Percentiles rank a stretch among this genome's conserved stretches.
Evolutionary conservation across 2,797 vertebrate genomes (phyloP).

Genomic region (Sebastolobus altivelis): DNA sequence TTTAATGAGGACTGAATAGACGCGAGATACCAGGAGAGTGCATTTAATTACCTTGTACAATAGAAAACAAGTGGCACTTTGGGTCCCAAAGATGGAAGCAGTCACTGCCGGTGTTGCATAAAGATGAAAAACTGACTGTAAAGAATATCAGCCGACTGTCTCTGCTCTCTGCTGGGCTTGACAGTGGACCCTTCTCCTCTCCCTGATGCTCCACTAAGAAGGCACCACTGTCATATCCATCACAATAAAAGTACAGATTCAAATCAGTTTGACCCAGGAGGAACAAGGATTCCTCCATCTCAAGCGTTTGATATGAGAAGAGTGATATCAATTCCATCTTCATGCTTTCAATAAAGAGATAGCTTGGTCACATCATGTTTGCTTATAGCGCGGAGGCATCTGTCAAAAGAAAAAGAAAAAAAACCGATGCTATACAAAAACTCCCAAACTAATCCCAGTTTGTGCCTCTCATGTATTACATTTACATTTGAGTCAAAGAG

Average conservation of each 20-base stretch:
- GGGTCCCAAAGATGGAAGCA: conserved; percentile 39
- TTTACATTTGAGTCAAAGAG: conserved; percentile 7
- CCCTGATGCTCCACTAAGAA: conserved; percentile 10
- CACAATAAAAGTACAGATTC: conserved; percentile 35
- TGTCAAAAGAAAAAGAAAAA: not conserved
- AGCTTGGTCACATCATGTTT: not conserved
- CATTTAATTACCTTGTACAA: conserved; percentile 58
- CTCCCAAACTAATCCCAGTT: not conserved
- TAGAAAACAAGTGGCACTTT: conserved; percentile 50
- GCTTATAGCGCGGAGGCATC: not conserved
- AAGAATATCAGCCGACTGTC: conserved; percentile 8
- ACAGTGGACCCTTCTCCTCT: conserved; percentile 14
- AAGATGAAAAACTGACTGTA: conserved; percentile 30
- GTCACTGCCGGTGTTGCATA: conserved; percentile 33
- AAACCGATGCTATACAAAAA: not conserved
- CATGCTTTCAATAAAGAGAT: conserved; percentile 4
- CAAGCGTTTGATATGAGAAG: conserved; percentile 1
- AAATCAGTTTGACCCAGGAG: conserved; percentile 30
- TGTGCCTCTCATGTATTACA: conserved; percentile 9
- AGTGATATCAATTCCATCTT: conserved; percentile 3
- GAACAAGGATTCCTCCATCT: not conserved
- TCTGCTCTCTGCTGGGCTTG: conserved; percentile 29
- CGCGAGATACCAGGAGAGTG: conserved; percentile 38
- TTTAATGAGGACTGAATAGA: conserved; percentile 59
- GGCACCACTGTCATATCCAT: conserved; percentile 14